phyloP scores from a whole-genome alignment of 2,888 invertebrate species.

The Oscheius onirici region DNA sequence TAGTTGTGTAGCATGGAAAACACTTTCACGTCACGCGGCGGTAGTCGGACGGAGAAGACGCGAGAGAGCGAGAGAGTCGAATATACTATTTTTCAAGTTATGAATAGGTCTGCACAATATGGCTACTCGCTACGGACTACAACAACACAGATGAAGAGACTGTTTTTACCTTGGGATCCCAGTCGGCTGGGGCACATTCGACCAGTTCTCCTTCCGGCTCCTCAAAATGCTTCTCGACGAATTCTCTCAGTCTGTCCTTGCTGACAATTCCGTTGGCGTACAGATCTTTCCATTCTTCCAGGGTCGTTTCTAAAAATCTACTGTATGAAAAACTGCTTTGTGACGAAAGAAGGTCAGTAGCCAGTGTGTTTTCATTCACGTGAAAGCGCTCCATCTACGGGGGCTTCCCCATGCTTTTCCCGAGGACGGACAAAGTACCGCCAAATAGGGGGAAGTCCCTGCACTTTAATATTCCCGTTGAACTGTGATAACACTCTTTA shows the following conservation, averaged over 20 bases:
- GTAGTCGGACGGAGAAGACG: no score
- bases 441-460: no score
- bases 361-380: neutral
- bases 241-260: constrained; percentile 44
- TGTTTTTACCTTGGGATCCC: constrained; percentile 42
- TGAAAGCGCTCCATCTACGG: constrained; percentile 10
- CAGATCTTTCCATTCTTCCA: constrained; percentile 55
- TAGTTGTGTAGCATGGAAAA: no score
- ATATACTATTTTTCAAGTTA: constrained; percentile 18
- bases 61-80: no score
- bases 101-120: neutral
- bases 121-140: neutral
- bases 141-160: neutral
- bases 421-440: constrained; percentile 1
- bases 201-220: constrained; percentile 66
- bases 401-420: constrained; percentile 1
- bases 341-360: no score
- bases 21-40: no score
- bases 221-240: constrained; percentile 63
- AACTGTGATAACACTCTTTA: neutral
- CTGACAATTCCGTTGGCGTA: constrained; percentile 37
- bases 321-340: neutral
- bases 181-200: constrained; percentile 58
- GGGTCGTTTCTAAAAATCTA: constrained; percentile 43
- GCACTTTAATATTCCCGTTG: neutral